Conservation (phyloP, 2,797 vertebrate genomes). For the Trematomus bernacchii region DNA sequence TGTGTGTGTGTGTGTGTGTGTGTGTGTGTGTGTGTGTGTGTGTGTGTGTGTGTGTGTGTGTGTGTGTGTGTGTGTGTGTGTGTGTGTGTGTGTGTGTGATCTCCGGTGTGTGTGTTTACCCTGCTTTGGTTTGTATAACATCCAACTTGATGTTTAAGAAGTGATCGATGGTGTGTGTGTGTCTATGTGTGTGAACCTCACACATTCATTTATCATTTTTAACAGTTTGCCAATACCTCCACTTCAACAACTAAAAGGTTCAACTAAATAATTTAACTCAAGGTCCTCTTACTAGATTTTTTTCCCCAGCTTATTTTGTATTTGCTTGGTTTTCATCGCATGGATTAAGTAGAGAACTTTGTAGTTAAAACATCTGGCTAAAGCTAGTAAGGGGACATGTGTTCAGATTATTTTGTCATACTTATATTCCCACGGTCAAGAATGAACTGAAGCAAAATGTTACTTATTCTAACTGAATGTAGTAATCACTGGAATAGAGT, state of each 20-base stretch:
- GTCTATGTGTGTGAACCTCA: too few relatives aligned
- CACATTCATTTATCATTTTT: constrained; percentile 14
- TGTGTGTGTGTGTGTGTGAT: too few relatives aligned
- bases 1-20: background rate
- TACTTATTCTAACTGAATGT: constrained; percentile 10
- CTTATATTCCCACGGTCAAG: too few relatives aligned
- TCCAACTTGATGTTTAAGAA: too few relatives aligned
- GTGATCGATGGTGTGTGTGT: too few relatives aligned
- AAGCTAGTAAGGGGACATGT: background rate
- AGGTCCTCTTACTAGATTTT: too few relatives aligned
- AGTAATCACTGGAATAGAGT: constrained; percentile 54
- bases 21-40: background rate
- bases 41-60: background rate
- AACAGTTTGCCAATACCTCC: constrained; percentile 35
- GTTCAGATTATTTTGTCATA: background rate
- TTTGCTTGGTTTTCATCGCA: background rate
- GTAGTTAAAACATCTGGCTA: background rate
- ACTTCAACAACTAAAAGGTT: background rate
- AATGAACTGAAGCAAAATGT: background rate
- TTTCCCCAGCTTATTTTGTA: background rate
- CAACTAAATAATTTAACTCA: background rate
- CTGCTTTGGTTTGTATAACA: too few relatives aligned
- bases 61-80: background rate
- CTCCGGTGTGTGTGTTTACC: too few relatives aligned
- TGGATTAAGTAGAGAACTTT: background rate